Percentiles rank a stretch among this genome's conserved stretches.
Conservation (phyloP, 2,888 invertebrate genomes). For the Cryptocephalus primarius region DNA sequence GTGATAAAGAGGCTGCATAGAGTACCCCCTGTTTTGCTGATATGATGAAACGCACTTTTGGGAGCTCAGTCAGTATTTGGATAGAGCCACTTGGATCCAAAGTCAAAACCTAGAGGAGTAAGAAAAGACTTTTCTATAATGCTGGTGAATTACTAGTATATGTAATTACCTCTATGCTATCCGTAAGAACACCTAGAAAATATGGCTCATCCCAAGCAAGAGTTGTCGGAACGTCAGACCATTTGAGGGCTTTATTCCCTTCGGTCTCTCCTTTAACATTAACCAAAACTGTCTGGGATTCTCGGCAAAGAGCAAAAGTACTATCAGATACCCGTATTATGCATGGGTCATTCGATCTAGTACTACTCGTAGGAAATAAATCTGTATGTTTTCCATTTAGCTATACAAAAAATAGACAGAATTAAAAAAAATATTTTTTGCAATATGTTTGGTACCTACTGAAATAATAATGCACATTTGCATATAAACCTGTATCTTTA, state of each 20-base stretch:
- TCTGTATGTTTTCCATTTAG: constrained; percentile 59
- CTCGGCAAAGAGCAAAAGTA: constrained; percentile 74
- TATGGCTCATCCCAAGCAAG: constrained; percentile 91
- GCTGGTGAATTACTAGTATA: not conserved
- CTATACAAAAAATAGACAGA: constrained; percentile 17
- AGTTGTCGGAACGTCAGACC: constrained; percentile 66
- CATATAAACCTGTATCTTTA: no score
- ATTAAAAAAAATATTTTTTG: no score
- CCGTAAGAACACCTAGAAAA: constrained; percentile 72
- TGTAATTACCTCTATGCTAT: constrained; percentile 53
- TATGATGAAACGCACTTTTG: constrained; percentile 64
- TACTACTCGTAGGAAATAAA: constrained; percentile 74
- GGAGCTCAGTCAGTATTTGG: constrained; percentile 67
- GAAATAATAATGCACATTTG: no score
- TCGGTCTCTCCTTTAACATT: constrained; percentile 61
- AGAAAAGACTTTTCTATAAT: constrained; percentile 1
- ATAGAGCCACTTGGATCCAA: constrained; percentile 71
- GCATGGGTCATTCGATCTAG: constrained; percentile 69
- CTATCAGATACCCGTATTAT: constrained; percentile 66
- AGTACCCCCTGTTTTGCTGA: constrained; percentile 67
- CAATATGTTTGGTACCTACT: no score
- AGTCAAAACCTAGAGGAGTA: constrained; percentile 51
- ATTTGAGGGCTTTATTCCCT: constrained; percentile 62
- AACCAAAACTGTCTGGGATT: constrained; percentile 77
- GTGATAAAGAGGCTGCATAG: constrained; percentile 77